Base-by-base conservation (phyloP, 2,797 vertebrate genomes). In the Gymnodraco acuticeps region DNA sequence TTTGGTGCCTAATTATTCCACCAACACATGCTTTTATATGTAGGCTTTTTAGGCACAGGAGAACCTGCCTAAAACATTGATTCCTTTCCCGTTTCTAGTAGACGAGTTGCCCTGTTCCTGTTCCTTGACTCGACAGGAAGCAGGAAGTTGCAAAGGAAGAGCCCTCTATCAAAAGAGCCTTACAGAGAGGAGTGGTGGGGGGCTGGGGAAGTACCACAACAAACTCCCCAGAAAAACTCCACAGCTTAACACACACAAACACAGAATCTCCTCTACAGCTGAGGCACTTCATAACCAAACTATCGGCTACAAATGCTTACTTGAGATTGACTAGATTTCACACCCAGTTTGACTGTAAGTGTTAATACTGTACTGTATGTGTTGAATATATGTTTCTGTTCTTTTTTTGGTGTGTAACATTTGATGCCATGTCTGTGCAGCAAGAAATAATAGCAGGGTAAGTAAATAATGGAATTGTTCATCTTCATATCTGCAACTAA, bases 91-190 rank as follows among this genome's bases (percentile, higher is more conserved):
- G 2, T 38, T 9, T 7, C 6, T 9, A 38, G 1, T 9, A 38
- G 33, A 38, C 33, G 8, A 38, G 33, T 38, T 64, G 9, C 23
- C 2, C 59, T 31, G 73, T 51, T 46, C 55, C 68, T 77, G 73
- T 51, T 46, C 55, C 68, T 77, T 64, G 78, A 76, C 83, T 84
- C 52, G 51, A 88, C 88, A 91, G 91, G 89, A 92, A 91, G 92
- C 85, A 79, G 92, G 92, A 93, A 91, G 89, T 87, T 58, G 78
- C 87, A 87, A 73, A 89, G 90, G 90, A 91, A 91, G 80, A 82
- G 78, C 87, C 78, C 64, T 79, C 78, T 70, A 85, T 85, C 88
- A 86, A 84, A 85, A 75, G 81, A 77, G 70, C 69, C 77, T 79
- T 27, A 74, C 51, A 78, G 52, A 73, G 67, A 58, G 43, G 59